A percentile compares a stretch with the other conserved stretches of the same genome.
Conservation (phyloP, 1,140 invertebrate genomes). For the Drosophila navojoa region DNA sequence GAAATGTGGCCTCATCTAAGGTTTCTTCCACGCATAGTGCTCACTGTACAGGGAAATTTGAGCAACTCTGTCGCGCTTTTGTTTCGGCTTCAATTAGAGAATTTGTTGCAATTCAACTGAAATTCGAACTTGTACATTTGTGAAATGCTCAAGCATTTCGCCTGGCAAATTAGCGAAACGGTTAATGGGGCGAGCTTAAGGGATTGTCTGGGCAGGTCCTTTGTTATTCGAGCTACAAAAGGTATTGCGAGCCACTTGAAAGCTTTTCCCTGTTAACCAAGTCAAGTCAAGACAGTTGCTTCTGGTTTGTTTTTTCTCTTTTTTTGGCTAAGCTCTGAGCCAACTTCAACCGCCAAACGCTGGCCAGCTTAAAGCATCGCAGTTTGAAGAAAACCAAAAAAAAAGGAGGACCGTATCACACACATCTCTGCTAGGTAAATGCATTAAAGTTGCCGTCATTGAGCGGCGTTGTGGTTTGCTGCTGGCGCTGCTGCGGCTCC, state of each 20-base stretch:
- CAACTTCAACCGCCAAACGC: neutral
- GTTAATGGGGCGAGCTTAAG: neutral
- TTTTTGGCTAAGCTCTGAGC: constrained; percentile 1
- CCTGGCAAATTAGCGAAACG: too few species aligned
- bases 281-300: constrained; percentile 1
- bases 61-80: too few species aligned
- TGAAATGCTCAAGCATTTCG: neutral
- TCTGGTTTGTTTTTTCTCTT: too few species aligned
- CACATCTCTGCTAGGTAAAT: neutral
- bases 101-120: too few species aligned
- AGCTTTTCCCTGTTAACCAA: constrained; percentile 20
- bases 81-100: too few species aligned
- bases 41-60: too few species aligned
- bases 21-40: too few species aligned
- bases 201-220: neutral
- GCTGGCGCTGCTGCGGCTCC: neutral
- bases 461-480: neutral
- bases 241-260: constrained; percentile 22
- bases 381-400: neutral
- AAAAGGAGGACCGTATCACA: neutral
- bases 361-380: neutral
- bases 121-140: neutral
- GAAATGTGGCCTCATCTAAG: too few species aligned
- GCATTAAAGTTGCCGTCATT: neutral
- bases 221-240: constrained; percentile 13